Evolutionary conservation across 2,113 vertebrate genomes (phyloP).

Genomic region (Prunella fulvescens): DNA sequence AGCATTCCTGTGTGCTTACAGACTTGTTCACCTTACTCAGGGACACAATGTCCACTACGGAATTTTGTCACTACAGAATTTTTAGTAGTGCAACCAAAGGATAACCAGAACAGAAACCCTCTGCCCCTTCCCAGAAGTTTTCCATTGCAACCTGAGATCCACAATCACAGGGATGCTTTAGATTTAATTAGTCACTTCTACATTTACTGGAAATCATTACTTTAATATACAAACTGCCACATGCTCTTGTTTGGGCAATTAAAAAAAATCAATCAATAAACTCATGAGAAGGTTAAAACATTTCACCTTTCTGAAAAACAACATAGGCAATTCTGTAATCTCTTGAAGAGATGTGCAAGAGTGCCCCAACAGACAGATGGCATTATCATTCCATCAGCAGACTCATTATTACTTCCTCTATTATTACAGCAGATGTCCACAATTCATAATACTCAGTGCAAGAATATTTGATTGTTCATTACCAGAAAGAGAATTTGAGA

Average conservation of each 20-base stretch:
- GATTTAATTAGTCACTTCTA: neutral
- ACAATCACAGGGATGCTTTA: neutral
- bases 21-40: neutral
- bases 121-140: neutral
- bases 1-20: neutral
- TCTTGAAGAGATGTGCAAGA: neutral
- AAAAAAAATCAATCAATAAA: neutral
- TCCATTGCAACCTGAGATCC: neutral
- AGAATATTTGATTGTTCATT: neutral
- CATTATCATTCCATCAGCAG: conserved; percentile 29
- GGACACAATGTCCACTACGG: neutral
- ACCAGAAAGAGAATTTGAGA: neutral
- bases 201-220: neutral
- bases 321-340: neutral
- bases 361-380: neutral
- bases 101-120: neutral
- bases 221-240: neutral
- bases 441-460: neutral
- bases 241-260: neutral
- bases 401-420: conserved; percentile 10
- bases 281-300: neutral
- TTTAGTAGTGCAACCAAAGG: neutral
- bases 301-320: neutral
- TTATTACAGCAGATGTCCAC: neutral
- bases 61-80: neutral